A percentile compares a stretch with the other conserved stretches of the same genome.
phyloP scores from a whole-genome alignment of 2,888 invertebrate genomes.

The Tetranychus piercei region DNA sequence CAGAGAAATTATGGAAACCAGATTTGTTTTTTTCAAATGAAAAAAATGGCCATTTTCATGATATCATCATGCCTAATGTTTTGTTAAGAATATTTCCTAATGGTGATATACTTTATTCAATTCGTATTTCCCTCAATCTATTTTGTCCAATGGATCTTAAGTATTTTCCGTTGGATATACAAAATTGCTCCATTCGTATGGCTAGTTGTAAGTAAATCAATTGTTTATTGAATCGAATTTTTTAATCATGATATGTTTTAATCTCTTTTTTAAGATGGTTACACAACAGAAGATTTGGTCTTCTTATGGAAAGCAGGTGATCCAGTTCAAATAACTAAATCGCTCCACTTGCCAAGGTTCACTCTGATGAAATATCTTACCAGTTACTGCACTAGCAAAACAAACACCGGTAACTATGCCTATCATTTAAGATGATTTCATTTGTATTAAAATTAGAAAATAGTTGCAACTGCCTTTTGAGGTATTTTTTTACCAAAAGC shows the following conservation, averaged over 20 bases:
- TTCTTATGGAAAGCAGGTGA: conserved; percentile 83
- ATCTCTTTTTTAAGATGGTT: conserved; percentile 56
- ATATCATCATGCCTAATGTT: conserved; percentile 92
- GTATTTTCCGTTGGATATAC: conserved; percentile 83
- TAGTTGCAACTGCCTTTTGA: neutral
- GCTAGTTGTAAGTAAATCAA: conserved; percentile 68
- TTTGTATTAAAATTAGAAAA: neutral
- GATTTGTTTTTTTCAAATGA: conserved; percentile 95
- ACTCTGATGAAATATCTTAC: conserved; percentile 32
- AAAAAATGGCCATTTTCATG: conserved; percentile 80
- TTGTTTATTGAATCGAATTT: neutral
- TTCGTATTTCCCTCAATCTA: conserved; percentile 72
- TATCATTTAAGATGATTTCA: no score
- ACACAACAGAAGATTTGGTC: conserved; percentile 86
- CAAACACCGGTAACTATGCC: conserved; percentile 49
- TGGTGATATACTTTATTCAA: conserved; percentile 85
- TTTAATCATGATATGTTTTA: neutral
- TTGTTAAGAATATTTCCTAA: conserved; percentile 88
- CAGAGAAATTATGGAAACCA: conserved; percentile 92
- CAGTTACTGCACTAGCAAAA: conserved; percentile 33
- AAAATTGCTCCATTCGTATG: conserved; percentile 82
- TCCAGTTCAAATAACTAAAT: conserved; percentile 69
- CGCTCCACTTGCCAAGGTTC: conserved; percentile 33
- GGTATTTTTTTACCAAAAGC: neutral
- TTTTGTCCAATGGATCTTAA: conserved; percentile 95